These are phyloP conservation scores for Choristoneura fumiferana DNA, from an alignment of 1,140 invertebrate genomes.

Conservation along the genomic window DNA sequence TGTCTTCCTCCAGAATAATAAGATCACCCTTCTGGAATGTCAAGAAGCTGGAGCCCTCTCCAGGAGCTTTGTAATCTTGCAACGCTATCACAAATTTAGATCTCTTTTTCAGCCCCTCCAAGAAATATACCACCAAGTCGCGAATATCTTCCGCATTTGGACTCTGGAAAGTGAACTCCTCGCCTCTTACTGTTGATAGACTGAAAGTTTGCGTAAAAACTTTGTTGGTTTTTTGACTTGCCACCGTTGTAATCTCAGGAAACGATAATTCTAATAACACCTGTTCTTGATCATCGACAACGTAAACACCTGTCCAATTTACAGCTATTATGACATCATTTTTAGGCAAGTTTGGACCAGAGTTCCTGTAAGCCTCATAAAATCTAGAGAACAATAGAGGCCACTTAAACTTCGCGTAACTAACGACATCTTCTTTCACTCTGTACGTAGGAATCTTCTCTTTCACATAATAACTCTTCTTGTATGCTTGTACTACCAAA, in stretches of 20 bases:
- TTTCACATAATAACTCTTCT: slow-evolving; percentile 96
- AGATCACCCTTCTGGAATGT: slow-evolving; percentile 97
- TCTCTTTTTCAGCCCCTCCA: slow-evolving; percentile 97
- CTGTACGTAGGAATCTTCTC: slow-evolving; percentile 90
- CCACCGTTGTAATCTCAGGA: slow-evolving; percentile 97
- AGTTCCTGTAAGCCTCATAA: slow-evolving; percentile 94
- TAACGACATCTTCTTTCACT: slow-evolving; percentile 99
- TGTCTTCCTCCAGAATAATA: slow-evolving; percentile 95
- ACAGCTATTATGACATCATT: slow-evolving; percentile 99
- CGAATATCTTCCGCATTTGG: slow-evolving; percentile 99
- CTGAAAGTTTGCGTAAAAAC: slow-evolving; percentile 97
- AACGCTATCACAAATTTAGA: slow-evolving; percentile 97
- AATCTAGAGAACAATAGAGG: slow-evolving; percentile 97
- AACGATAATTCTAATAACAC: slow-evolving; percentile 98
- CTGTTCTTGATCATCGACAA: slow-evolving; percentile 99
- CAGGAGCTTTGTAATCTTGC: slow-evolving; percentile 96
- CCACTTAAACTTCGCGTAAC: slow-evolving; percentile 99
- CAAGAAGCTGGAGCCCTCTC: slow-evolving; percentile 93
- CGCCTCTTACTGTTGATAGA: slow-evolving; percentile 95
- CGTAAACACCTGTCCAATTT: slow-evolving; percentile 99
- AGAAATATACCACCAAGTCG: slow-evolving; percentile 97
- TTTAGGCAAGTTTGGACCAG: slow-evolving; percentile 97
- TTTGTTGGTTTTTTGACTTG: slow-evolving; percentile 97
- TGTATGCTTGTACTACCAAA: slow-evolving; percentile 93
- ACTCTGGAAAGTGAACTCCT: slow-evolving; percentile 99